Percentiles rank a stretch among this genome's conserved stretches.
Evolutionary conservation across 2,797 vertebrate species (phyloP).

Genomic region (Trachurus trachurus): DNA sequence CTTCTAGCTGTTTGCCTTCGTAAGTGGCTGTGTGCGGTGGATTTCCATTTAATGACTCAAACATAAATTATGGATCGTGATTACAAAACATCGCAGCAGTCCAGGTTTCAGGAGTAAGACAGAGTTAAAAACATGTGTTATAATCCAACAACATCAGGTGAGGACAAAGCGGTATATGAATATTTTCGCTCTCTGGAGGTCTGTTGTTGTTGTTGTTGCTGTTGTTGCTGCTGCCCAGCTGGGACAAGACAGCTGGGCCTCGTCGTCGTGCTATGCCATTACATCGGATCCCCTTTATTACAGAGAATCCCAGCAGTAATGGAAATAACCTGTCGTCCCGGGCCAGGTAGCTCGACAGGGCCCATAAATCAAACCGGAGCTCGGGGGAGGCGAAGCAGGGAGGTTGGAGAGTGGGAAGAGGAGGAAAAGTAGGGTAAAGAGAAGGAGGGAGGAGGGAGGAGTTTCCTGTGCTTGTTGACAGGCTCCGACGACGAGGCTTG

Average conservation of each 20-base stretch:
- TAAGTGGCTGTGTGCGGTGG: constrained; percentile 55
- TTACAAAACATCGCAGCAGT: constrained; percentile 56
- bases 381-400: constrained; percentile 24
- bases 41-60: constrained; percentile 66
- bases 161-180: constrained; percentile 24
- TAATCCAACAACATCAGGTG: constrained; percentile 32
- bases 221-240: constrained; percentile 62
- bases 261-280: constrained; percentile 37
- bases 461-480: constrained; percentile 85
- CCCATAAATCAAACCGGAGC: constrained; percentile 74
- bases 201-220: constrained; percentile 66
- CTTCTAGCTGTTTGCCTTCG: constrained; percentile 36
- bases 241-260: constrained; percentile 67
- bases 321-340: constrained; percentile 69
- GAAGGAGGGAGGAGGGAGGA: constrained; percentile 50
- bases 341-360: constrained; percentile 69
- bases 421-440: constrained; percentile 53
- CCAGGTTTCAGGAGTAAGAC: constrained; percentile 37
- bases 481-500: constrained; percentile 59
- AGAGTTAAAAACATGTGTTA: constrained; percentile 47
- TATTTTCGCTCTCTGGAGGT: constrained; percentile 50
- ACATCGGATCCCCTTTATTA: constrained; percentile 67
- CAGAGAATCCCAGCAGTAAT: constrained; percentile 68
- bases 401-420: constrained; percentile 11
- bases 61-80: constrained; percentile 67